Conservation (phyloP, 2,113 vertebrate genomes). For the Micronycteris hirsuta region DNA sequence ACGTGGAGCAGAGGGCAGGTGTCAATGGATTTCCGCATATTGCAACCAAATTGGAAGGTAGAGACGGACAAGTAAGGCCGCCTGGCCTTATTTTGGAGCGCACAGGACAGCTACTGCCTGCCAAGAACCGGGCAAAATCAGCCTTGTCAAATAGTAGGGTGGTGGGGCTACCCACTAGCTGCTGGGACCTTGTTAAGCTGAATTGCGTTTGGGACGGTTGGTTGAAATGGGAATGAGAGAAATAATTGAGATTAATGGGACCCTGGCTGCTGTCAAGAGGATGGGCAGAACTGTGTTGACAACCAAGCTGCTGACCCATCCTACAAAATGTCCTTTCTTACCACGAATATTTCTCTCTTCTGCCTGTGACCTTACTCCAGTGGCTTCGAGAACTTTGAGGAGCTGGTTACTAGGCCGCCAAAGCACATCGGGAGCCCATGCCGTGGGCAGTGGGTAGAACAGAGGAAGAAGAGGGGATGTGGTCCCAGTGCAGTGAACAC, state of each 20-base stretch:
- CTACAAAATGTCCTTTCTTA: neutral
- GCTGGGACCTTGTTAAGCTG: conserved; percentile 8
- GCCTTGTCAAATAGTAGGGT: neutral
- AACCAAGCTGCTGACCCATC: neutral
- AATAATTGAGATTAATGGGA: conserved; percentile 38
- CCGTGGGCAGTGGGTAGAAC: neutral
- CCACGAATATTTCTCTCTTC: neutral
- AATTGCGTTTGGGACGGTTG: neutral
- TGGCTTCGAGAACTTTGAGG: neutral
- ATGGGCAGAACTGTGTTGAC: neutral
- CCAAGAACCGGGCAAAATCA: neutral
- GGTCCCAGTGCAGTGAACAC: too few relatives aligned
- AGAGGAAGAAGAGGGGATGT: neutral
- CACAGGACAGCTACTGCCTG: neutral
- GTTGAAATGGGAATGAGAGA: conserved; percentile 11
- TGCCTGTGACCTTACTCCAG: neutral
- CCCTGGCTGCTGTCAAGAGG: neutral
- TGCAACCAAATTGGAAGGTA: neutral
- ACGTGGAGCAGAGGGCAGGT: neutral
- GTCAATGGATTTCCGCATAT: neutral
- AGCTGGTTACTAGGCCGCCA: neutral
- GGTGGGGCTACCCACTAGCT: neutral
- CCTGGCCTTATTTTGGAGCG: neutral
- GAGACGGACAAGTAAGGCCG: neutral
- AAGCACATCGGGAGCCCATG: neutral